Conservation (phyloP, 2,888 invertebrate species). For the Hoplodrina blanda region DNA sequence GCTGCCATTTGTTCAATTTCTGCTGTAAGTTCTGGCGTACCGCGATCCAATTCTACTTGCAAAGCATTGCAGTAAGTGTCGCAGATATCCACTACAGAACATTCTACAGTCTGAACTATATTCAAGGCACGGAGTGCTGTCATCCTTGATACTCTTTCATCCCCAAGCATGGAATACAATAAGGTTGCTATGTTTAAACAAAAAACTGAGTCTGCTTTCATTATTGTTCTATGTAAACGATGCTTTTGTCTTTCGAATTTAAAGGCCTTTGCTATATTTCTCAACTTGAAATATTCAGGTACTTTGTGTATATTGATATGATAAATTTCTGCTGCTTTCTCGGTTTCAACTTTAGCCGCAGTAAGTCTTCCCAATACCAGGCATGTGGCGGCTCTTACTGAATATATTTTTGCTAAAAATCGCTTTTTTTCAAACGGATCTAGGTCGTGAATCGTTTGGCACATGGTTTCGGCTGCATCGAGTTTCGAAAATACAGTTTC, state of each 20-base stretch:
- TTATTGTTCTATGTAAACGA: conserved; percentile 67
- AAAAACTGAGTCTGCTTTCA: conserved; percentile 80
- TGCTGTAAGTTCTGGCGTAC: conserved; percentile 77
- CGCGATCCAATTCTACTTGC: conserved; percentile 84
- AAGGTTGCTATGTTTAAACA: conserved; percentile 82
- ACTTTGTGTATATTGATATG: conserved; percentile 77
- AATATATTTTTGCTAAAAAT: conserved; percentile 80
- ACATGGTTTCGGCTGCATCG: conserved; percentile 78
- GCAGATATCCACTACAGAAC: conserved; percentile 82
- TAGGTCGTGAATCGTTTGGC: conserved; percentile 64
- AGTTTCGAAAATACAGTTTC: conserved; percentile 75
- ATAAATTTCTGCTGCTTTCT: conserved; percentile 79
- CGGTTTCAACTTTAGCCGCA: conserved; percentile 77
- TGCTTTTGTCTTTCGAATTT: conserved; percentile 73
- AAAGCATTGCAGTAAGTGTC: conserved; percentile 86
- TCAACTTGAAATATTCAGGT: conserved; percentile 72
- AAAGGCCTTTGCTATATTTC: conserved; percentile 66
- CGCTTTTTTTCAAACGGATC: conserved; percentile 72
- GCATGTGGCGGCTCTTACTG: conserved; percentile 79
- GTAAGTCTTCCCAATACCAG: conserved; percentile 72
- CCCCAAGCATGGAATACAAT: conserved; percentile 78
- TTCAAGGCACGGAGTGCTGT: conserved; percentile 78
- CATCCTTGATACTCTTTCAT: conserved; percentile 75
- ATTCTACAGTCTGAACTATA: conserved; percentile 78
- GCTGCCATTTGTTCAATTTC: conserved; percentile 81